Evolutionary conservation across 1,140 invertebrate species (phyloP), one percentile per base, ranked within the genome.

Genomic region (Hetaerina americana): DNA sequence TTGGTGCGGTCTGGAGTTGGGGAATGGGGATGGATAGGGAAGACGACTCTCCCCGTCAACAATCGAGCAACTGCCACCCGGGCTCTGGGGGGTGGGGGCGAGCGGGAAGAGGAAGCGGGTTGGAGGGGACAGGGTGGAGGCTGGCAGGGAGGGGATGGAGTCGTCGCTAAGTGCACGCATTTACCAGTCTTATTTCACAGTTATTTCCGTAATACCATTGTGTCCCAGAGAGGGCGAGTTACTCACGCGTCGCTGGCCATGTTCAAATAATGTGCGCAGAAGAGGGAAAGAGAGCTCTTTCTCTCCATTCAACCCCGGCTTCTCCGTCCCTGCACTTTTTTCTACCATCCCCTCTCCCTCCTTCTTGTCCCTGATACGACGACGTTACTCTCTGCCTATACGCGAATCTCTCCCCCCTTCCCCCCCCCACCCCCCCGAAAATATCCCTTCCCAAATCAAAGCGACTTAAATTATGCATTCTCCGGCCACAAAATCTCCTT

Each of bases 121-220:
- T 18, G 71, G 15, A 67, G 70, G 18, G 18, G 31, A 28, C 24
- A 66, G n/a, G 70, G 40, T 31, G 26, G 66, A 18, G 71, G 27
- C 66, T 26, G 24, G 66, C 40, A 29, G 27, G 27, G 22, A 26
- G 66, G 68, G 68, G 29, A 26, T n/a, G n/a, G n/a, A n/a, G n/a
- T n/a, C n/a, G n/a, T 72, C 49, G 27, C 31, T 70, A 70, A 57
- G 40, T 57, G 40, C 40, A 57, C 40, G 15, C 40, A 57, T 57
- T 66, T 67, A 71, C 69, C 66, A 66, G 26, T 5, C 18, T 69
- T 70, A 25, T 71, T 25, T 18, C 24, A 31, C 25, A 27, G 26
- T 71, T 73, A 57, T 24, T 24, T 40, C 49, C 66, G 24, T 72
- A 76, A 75, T 73, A 25, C 6, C 75, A 70, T 66, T 77, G 40